These are phyloP conservation scores for Furnarius figulus DNA, from an alignment of 2,113 vertebrate genomes.

Conservation along the genomic window DNA sequence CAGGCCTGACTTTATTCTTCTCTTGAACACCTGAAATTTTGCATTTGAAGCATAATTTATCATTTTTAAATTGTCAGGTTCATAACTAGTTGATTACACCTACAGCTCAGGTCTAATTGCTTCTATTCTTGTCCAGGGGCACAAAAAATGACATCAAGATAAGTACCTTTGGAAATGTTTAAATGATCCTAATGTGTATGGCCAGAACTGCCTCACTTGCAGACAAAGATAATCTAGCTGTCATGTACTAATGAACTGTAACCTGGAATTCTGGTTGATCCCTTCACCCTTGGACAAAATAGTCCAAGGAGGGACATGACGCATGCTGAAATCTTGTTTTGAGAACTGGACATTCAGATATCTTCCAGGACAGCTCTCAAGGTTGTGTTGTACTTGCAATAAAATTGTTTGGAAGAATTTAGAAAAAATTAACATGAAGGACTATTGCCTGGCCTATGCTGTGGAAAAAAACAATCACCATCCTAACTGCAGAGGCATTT, in stretches of 20 bases:
- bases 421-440: neutral
- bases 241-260: constrained; percentile 56
- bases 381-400: neutral
- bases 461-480: neutral
- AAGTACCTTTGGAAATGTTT: constrained; percentile 15
- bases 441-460: neutral
- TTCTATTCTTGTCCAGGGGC: neutral
- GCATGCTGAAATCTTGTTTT: constrained; percentile 64
- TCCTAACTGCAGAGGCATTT: neutral
- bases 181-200: neutral
- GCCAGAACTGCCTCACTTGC: neutral
- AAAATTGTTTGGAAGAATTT: constrained; percentile 9
- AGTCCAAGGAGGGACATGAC: constrained; percentile 60
- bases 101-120: neutral
- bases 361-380: constrained; percentile 47
- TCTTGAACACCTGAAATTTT: neutral
- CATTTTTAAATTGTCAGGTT: neutral
- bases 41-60: neutral
- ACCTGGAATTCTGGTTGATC: constrained; percentile 51
- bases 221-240: constrained; percentile 27
- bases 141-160: neutral
- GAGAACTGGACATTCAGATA: constrained; percentile 41
- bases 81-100: neutral
- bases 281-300: constrained; percentile 56
- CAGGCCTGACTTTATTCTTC: neutral